phyloP scores from a whole-genome alignment of 2,113 vertebrate genomes.

The Athene cunicularia region DNA sequence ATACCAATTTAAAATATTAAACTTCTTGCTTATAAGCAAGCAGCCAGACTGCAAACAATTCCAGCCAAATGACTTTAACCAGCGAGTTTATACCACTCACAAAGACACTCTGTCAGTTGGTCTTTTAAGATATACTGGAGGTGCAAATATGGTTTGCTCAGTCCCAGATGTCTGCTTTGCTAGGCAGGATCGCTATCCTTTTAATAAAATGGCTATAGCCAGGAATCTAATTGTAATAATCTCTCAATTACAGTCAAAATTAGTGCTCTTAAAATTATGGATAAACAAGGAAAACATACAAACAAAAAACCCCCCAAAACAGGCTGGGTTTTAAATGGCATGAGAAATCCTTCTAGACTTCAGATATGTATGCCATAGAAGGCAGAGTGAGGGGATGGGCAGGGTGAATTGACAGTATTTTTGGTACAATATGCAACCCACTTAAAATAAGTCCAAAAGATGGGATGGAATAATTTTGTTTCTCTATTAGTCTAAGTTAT shows the following conservation, averaged over 20 bases:
- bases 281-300: not conserved
- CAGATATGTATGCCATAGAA: not conserved
- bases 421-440: not conserved
- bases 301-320: not conserved
- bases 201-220: not conserved
- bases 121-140: not conserved
- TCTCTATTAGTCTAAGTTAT: not conserved
- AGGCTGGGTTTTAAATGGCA: not conserved
- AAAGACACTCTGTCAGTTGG: not conserved
- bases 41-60: not conserved
- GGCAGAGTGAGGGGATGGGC: fast-evolving
- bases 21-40: not conserved
- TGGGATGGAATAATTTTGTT: not conserved
- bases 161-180: not conserved
- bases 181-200: not conserved
- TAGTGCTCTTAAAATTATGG: not conserved
- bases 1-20: not conserved
- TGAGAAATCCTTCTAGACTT: not conserved
- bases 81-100: not conserved
- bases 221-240: not conserved
- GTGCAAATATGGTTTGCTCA: not conserved
- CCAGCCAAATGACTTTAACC: not conserved
- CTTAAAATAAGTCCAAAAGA: not conserved
- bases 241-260: not conserved
- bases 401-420: not conserved